Conservation (phyloP, 1,140 invertebrate genomes). For the Daktulosphaira vitifoliae region DNA sequence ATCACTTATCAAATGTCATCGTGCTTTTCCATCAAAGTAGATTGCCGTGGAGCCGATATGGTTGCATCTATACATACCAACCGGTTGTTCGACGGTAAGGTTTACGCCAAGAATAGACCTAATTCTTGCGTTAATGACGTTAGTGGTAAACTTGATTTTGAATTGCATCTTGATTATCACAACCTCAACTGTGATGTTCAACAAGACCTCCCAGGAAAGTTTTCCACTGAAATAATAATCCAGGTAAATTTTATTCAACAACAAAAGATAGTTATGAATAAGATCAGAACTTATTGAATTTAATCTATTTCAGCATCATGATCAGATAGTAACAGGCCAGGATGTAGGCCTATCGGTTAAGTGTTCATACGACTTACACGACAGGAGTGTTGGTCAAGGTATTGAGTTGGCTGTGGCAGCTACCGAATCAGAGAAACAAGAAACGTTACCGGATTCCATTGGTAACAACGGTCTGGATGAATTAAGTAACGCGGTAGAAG, state of each 20-base stretch:
- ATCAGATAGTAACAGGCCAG: conserved; percentile 50
- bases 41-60: conserved; percentile 48
- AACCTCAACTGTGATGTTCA: conserved; percentile 45
- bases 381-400: conserved; percentile 47
- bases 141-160: conserved; percentile 43
- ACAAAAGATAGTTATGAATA: too few relatives aligned
- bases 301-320: conserved; percentile 45
- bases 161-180: conserved; percentile 44
- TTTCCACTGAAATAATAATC: conserved; percentile 44
- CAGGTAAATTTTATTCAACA: conserved; percentile 36
- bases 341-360: conserved; percentile 49
- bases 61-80: conserved; percentile 47
- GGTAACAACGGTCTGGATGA: conserved; percentile 9
- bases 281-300: neutral
- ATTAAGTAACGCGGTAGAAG: conserved; percentile 39
- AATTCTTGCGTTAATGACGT: conserved; percentile 48
- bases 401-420: conserved; percentile 43
- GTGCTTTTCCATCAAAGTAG: conserved; percentile 49
- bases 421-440: neutral
- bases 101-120: conserved; percentile 48
- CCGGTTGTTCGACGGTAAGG: conserved; percentile 49
- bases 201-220: conserved; percentile 44
- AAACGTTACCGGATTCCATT: neutral
- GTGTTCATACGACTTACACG: conserved; percentile 49
- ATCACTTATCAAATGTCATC: conserved; percentile 48